These are phyloP conservation scores for Pterocles burchelli DNA, from an alignment of 2,113 vertebrate species.

Conservation along the genomic window DNA sequence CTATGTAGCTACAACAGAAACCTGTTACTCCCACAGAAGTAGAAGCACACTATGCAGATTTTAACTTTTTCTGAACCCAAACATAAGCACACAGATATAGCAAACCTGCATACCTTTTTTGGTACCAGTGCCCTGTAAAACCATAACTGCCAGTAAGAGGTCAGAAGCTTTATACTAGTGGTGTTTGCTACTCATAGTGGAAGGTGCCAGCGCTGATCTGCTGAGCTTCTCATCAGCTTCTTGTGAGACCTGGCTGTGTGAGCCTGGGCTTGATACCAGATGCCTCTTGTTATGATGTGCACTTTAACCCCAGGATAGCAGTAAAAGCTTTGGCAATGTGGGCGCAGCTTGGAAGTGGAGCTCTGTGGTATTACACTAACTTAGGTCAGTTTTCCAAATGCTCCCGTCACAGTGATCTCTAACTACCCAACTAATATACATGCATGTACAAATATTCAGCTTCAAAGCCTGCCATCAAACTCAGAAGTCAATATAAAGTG, in stretches of 20 bases:
- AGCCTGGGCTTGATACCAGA: rapidly evolving
- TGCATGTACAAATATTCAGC: not conserved
- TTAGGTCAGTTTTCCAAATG: not conserved
- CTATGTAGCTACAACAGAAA: not conserved
- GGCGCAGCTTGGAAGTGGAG: not conserved
- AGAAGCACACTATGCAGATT: not conserved
- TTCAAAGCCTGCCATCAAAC: not conserved
- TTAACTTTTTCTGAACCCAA: not conserved
- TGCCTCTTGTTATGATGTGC: rapidly evolving
- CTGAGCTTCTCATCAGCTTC: not conserved
- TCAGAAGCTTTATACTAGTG: not conserved
- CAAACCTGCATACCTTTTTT: not conserved
- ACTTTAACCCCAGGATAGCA: not conserved
- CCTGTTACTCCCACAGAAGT: not conserved
- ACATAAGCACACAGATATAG: rapidly evolving
- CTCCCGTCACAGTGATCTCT: not conserved
- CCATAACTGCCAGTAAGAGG: not conserved
- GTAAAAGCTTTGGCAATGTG: not conserved
- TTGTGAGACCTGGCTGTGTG: not conserved
- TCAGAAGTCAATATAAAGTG: not conserved
- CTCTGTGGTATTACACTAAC: not conserved
- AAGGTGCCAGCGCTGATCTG: not conserved
- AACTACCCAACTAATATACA: not conserved
- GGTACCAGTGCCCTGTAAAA: not conserved
- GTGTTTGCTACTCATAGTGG: not conserved